Conservation (phyloP, 2,113 vertebrate genomes). For the Nibea coibor region DNA sequence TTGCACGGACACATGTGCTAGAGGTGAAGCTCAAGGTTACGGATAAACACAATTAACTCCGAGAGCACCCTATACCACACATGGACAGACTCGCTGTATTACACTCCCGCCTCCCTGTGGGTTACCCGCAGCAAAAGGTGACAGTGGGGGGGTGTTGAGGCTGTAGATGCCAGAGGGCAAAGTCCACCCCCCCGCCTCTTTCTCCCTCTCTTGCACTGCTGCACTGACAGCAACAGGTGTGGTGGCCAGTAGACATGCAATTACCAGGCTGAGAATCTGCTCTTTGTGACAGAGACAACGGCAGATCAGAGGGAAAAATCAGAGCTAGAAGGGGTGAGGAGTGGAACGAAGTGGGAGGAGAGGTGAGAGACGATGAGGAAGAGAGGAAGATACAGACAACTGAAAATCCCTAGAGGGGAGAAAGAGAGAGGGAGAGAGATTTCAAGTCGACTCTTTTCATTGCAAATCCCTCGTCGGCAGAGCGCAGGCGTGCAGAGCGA, state of each 20-base stretch:
- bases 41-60: conserved; percentile 63
- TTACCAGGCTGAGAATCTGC: conserved; percentile 71
- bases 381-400: conserved; percentile 49
- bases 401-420: conserved; percentile 40
- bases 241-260: conserved; percentile 71
- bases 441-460: conserved; percentile 64
- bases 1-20: conserved; percentile 48
- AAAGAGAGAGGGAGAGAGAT: conserved; percentile 32
- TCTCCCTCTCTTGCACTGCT: conserved; percentile 23
- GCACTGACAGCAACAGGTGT: conserved; percentile 82
- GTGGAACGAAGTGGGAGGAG: conserved; percentile 35
- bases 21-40: conserved; percentile 73
- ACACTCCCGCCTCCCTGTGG: conserved; percentile 16
- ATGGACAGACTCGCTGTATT: conserved; percentile 30
- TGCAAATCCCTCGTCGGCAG: conserved; percentile 48
- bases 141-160: conserved; percentile 21
- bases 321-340: conserved; percentile 36
- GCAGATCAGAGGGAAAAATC: conserved; percentile 63
- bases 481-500: not conserved
- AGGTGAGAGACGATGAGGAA: conserved; percentile 36
- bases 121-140: conserved; percentile 45
- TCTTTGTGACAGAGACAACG: conserved; percentile 69
- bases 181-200: conserved; percentile 11
- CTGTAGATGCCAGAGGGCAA: conserved; percentile 59
- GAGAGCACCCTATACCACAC: conserved; percentile 32